Evolutionary conservation across 2,888 invertebrate species (phyloP), one percentile per base, ranked within the genome.

Genomic region (Sepioteuthis lessoniana): DNA sequence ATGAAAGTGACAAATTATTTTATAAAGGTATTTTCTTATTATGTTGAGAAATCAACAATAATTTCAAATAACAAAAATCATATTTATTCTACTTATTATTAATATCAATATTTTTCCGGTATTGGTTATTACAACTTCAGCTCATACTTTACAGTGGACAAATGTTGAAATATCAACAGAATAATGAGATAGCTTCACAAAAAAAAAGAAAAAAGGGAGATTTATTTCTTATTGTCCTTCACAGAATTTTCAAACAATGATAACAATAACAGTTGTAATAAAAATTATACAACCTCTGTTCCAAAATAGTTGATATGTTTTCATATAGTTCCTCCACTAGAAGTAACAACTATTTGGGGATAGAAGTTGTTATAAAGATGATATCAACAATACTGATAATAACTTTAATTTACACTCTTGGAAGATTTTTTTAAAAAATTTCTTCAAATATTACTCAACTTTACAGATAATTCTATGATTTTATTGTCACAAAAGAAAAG

Each of bases 251-350:
- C 4, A 35, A 76, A n/a, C n/a, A n/a, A 76, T 76, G n/a, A n/a
- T 76, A n/a, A 76, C n/a, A 76, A 76, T 76, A 76, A 76, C 76
- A 76, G 76, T n/a, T 76, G n/a, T 13, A n/a, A 76, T n/a, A 76
- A n/a, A 76, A 76, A 55, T 55, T 21, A 55, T 55, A 55, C 42
- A 5, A 42, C 42, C 42, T 5, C 42, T 42, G 42, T 42, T 42
- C 42, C 42, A 42, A 42, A 42, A 42, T 42, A 42, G 42, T 42
- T 42, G 42, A 5, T 42, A 42, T 7, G 7, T 42, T 42, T 42
- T 42, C 42, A 42, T 42, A 42, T 42, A 42, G 42, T 42, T 42
- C 42, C 3, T 42, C 3, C 42, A 42, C 42, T 42, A 5, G 7
- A 42, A 5, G 42, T 42, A 42, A 42, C 42, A 42, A 42, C 4